Evolutionary conservation across 2,797 vertebrate species (phyloP).

Genomic region (Peromyscus aztecus): DNA sequence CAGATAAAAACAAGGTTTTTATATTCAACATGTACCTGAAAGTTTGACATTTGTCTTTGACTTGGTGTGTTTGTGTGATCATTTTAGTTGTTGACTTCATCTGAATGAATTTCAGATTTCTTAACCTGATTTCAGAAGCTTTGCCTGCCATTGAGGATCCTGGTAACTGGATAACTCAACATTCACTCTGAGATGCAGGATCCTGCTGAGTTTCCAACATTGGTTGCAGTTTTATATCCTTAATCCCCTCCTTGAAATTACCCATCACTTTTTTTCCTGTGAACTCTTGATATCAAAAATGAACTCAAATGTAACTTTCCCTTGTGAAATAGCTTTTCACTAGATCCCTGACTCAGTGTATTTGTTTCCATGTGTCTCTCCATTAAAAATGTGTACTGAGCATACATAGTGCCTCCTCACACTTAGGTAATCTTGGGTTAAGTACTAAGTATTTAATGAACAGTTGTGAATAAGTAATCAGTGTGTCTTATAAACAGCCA

Average conservation of each 20-base stretch:
- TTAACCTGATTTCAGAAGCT: neutral
- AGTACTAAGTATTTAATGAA: neutral
- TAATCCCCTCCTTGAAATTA: neutral
- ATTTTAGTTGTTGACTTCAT: neutral
- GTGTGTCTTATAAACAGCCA: neutral
- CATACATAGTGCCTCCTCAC: neutral
- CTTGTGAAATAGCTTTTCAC: neutral
- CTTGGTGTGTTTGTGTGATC: neutral
- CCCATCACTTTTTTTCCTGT: neutral
- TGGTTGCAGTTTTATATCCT: neutral
- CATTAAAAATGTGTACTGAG: neutral
- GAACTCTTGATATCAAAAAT: neutral
- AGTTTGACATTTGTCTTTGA: neutral
- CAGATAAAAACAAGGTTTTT: neutral
- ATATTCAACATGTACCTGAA: neutral
- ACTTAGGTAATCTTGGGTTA: neutral
- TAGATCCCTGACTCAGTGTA: neutral
- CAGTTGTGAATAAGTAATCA: slow-evolving; percentile 2
- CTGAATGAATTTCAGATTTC: neutral
- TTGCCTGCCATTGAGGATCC: neutral
- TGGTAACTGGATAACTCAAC: neutral
- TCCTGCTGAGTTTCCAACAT: neutral
- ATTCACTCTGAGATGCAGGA: neutral
- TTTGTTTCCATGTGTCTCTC: neutral
- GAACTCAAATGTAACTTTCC: neutral